phyloP scores from a whole-genome alignment of 2,797 vertebrate genomes.

The Gastrophryne carolinensis region DNA sequence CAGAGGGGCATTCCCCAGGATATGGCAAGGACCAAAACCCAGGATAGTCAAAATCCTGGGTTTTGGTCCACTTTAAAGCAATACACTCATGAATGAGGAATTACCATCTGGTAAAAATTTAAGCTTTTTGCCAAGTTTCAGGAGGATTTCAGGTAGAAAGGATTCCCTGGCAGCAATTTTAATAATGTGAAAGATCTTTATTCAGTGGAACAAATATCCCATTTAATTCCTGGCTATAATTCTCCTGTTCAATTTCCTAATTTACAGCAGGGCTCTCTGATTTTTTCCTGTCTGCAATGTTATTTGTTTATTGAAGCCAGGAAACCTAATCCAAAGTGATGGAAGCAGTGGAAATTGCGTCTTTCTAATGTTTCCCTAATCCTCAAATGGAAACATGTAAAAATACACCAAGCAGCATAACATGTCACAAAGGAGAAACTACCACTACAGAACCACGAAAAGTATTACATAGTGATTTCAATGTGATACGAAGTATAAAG shows the following conservation, averaged over 20 bases:
- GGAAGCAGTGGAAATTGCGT: conserved; percentile 33
- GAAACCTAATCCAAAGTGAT: conserved; percentile 47
- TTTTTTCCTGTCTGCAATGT: conserved; percentile 34
- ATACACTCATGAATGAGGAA: no score
- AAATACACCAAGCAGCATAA: conserved; percentile 16
- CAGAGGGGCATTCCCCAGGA: no score
- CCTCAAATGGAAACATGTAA: conserved; percentile 29
- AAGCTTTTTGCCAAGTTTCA: neutral
- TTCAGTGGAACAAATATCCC: conserved; percentile 15
- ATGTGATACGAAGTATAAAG: no score
- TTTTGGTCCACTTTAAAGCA: no score
- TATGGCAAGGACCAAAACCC: no score
- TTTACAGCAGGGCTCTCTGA: conserved; percentile 23
- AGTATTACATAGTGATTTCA: neutral
- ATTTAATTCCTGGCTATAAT: conserved; percentile 37
- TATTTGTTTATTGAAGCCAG: conserved; percentile 25
- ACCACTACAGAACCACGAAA: neutral
- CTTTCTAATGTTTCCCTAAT: conserved; percentile 42
- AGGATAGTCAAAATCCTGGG: no score
- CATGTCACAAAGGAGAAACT: neutral
- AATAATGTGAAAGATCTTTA: conserved; percentile 41
- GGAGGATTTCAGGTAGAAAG: conserved; percentile 40
- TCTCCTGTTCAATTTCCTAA: conserved; percentile 44
- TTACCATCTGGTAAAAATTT: conserved; percentile 25
- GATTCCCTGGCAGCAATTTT: conserved; percentile 6